A percentile compares a stretch with the other conserved stretches of the same genome.
Conservation (phyloP, 2,797 vertebrate genomes). For the Silurus aristotelis region DNA sequence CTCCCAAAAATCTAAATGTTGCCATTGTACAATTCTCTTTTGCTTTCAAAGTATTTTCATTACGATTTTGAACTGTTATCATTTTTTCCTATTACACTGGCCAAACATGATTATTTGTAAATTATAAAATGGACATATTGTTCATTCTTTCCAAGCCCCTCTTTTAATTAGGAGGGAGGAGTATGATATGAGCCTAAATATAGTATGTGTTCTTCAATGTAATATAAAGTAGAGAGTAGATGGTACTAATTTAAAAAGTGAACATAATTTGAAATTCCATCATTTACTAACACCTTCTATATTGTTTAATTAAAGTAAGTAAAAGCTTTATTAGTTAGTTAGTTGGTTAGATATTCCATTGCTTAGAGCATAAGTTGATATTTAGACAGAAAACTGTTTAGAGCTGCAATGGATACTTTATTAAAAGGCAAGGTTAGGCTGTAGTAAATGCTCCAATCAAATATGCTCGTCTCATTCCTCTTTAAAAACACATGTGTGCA, state of each 20-base stretch:
- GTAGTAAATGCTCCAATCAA: background rate
- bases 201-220: background rate
- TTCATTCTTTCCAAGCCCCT: background rate
- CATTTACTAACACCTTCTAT: background rate
- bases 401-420: background rate
- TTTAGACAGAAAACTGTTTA: background rate
- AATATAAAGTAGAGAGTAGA: background rate
- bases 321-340: too few species aligned
- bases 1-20: slow-evolving; percentile 21
- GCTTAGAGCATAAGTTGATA: background rate
- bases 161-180: background rate
- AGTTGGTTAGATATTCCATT: too few species aligned
- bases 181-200: background rate
- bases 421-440: background rate
- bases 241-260: background rate
- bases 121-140: slow-evolving; percentile 5
- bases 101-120: slow-evolving; percentile 15
- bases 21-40: background rate
- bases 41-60: background rate
- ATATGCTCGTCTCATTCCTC: background rate
- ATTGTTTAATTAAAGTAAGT: background rate
- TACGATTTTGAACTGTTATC: slow-evolving; percentile 8
- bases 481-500: background rate
- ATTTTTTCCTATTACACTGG: slow-evolving; percentile 2
- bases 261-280: background rate